Conservation (phyloP, 2,888 invertebrate genomes). For the Orthosia gothica region DNA sequence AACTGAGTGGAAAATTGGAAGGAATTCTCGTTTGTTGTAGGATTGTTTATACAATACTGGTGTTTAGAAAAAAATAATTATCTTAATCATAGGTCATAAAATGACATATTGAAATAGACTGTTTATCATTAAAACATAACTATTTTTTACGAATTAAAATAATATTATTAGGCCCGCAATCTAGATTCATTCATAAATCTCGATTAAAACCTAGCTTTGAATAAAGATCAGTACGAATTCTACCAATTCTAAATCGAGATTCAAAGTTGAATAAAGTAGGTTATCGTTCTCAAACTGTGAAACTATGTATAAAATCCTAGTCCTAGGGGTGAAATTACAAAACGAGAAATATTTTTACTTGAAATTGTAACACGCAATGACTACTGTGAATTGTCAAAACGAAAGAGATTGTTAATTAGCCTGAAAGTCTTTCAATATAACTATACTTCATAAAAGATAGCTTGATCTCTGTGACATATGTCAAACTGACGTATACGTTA, state of each 20-base stretch:
- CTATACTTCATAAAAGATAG: too few relatives aligned
- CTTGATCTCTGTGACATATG: too few relatives aligned
- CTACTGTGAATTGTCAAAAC: too few relatives aligned
- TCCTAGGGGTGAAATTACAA: neutral
- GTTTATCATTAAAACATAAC: neutral
- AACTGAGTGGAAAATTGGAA: neutral
- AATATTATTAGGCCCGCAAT: neutral
- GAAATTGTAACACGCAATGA: too few relatives aligned
- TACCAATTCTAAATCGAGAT: too few relatives aligned
- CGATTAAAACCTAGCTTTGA: neutral
- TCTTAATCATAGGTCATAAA: too few relatives aligned
- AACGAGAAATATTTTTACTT: neutral
- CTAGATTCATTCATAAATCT: neutral
- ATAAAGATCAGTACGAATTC: neutral
- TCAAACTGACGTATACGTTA: too few relatives aligned
- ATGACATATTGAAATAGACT: neutral
- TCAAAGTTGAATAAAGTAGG: neutral
- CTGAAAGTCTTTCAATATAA: neutral
- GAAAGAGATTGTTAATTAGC: too few relatives aligned
- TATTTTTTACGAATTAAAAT: neutral
- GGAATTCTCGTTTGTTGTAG: neutral
- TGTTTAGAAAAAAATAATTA: neutral
- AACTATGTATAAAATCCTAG: neutral
- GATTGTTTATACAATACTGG: neutral
- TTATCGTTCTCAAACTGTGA: neutral